Percentiles rank a stretch among this genome's conserved stretches.
Evolutionary conservation across 2,888 invertebrate genomes (phyloP).

Genomic region (Metallyticus violacea): DNA sequence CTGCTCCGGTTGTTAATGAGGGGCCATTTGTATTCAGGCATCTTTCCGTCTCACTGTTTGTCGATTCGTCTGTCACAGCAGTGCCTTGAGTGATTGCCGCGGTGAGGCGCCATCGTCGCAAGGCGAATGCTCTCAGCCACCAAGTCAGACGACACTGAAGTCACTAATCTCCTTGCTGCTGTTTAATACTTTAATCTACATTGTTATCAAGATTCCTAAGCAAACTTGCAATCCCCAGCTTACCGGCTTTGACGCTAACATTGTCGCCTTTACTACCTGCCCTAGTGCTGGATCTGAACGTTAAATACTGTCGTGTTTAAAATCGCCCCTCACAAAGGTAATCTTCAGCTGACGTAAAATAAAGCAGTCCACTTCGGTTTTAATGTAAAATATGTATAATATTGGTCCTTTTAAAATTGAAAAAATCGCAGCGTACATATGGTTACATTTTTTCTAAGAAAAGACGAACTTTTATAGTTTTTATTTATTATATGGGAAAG

Average conservation of each 20-base stretch:
- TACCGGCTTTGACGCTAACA: neutral
- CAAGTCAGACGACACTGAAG: neutral
- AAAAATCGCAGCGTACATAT: no score
- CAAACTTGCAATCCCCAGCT: neutral
- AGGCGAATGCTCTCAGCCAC: no score
- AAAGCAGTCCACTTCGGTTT: no score
- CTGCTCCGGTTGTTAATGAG: neutral
- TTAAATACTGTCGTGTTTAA: no score
- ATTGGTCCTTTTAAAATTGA: no score
- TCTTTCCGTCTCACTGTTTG: neutral
- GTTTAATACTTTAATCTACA: neutral
- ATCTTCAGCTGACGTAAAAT: no score
- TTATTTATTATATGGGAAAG: no score
- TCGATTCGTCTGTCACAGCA: neutral
- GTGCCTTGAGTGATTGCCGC: neutral
- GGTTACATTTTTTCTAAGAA: no score
- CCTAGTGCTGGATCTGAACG: no score
- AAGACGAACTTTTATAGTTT: no score
- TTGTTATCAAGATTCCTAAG: neutral
- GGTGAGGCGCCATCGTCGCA: neutral
- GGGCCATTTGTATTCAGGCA: neutral
- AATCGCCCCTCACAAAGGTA: no score
- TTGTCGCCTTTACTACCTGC: neutral
- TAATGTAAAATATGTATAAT: no score
- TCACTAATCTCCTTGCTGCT: neutral